Conservation (phyloP, 2,888 invertebrate species). For the Buathra laborator region DNA sequence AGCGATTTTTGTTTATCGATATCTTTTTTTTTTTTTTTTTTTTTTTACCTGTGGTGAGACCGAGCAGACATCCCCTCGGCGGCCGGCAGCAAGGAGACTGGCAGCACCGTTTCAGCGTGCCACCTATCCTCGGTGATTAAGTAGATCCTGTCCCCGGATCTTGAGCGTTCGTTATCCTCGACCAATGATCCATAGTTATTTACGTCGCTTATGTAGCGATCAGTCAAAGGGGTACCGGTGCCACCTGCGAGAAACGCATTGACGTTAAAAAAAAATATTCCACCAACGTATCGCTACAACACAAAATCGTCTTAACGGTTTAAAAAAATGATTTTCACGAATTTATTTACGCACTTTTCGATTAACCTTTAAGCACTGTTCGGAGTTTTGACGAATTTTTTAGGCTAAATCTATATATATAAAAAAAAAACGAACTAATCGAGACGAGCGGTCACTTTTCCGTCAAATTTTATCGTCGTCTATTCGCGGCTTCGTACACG, state of each 20-base stretch:
- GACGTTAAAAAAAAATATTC: background rate
- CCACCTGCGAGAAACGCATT: slow-evolving; percentile 74
- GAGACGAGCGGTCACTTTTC: background rate
- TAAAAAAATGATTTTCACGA: background rate
- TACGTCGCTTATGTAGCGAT: slow-evolving; percentile 76
- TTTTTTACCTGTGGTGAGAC: slow-evolving; percentile 82
- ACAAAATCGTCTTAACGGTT: background rate
- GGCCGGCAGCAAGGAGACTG: slow-evolving; percentile 80
- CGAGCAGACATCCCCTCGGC: slow-evolving; percentile 84
- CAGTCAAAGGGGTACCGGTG: slow-evolving; percentile 75
- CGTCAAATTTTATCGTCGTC: background rate
- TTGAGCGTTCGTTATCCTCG: slow-evolving; percentile 74
- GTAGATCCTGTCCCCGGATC: slow-evolving; percentile 77
- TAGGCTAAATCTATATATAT: too few relatives aligned
- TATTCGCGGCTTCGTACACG: background rate
- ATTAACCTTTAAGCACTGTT: background rate
- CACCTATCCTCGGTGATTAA: slow-evolving; percentile 79
- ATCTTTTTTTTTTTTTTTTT: background rate
- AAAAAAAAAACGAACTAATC: too few relatives aligned
- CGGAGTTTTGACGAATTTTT: too few relatives aligned
- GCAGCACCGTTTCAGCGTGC: slow-evolving; percentile 79
- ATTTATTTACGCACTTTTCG: background rate
- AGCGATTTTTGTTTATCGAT: background rate
- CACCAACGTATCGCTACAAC: background rate
- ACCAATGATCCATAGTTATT: slow-evolving; percentile 73